Conservation (phyloP, 1,140 invertebrate species). For the Paraescarpia echinospica region DNA sequence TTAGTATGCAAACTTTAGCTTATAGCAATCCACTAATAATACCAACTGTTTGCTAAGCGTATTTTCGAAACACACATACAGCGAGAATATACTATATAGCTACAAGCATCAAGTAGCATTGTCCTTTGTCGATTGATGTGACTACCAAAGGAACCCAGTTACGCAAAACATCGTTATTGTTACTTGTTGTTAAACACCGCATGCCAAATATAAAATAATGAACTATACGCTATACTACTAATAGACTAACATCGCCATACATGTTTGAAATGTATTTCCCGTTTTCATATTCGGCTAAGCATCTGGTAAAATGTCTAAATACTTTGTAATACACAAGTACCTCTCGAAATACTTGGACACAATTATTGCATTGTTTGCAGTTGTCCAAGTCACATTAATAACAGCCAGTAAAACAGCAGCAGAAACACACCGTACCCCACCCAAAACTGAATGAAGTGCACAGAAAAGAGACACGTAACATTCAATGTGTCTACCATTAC, state of each 20-base stretch:
- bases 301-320: not conserved
- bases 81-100: not conserved
- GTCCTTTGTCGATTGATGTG: not conserved
- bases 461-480: not conserved
- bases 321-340: not conserved
- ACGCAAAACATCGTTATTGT: not conserved
- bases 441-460: not conserved
- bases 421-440: not conserved
- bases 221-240: not conserved
- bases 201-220: not conserved
- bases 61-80: not conserved
- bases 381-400: not conserved
- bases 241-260: not conserved
- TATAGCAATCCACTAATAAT: not conserved
- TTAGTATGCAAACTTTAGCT: not conserved
- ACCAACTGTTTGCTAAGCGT: not conserved
- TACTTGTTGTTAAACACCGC: not conserved
- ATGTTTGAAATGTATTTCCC: not conserved
- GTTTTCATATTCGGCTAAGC: not conserved
- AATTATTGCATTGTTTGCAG: not conserved
- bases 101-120: not conserved
- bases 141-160: not conserved
- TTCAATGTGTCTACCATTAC: not conserved
- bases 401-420: not conserved
- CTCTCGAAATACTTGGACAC: too few species aligned